Percentiles rank a stretch among this genome's conserved stretches.
Evolutionary conservation across 2,113 vertebrate species (phyloP).

Genomic region (Hippopotamus amphibius): DNA sequence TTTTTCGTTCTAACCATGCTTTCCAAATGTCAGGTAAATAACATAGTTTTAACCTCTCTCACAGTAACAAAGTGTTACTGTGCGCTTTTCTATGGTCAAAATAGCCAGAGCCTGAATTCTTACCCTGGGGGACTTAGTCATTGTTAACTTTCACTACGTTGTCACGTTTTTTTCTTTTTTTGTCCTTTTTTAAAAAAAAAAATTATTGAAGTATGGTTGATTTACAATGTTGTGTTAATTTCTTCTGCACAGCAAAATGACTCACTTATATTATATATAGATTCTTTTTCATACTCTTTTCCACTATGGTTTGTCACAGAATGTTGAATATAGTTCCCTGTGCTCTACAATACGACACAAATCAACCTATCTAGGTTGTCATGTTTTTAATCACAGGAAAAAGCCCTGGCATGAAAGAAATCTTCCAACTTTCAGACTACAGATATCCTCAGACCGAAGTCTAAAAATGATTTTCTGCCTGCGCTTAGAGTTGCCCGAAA

Average conservation of each 20-base stretch:
- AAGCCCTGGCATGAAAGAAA: neutral
- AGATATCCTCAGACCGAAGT: neutral
- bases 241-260: neutral
- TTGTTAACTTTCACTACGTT: neutral
- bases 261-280: neutral
- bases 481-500: neutral
- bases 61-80: no score
- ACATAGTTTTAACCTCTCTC: neutral
- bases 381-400: neutral
- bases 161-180: neutral
- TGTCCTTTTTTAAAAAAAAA: neutral
- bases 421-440: neutral
- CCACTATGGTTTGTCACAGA: neutral
- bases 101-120: neutral
- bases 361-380: neutral
- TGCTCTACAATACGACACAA: neutral
- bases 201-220: neutral
- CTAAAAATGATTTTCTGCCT: neutral
- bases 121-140: fast-evolving
- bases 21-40: neutral
- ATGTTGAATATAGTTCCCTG: neutral
- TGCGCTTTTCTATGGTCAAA: neutral
- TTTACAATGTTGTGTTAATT: neutral
- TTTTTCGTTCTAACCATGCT: neutral
- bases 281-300: neutral